Conservation (phyloP, 2,797 vertebrate species). For the Rhodeus uyekii region DNA sequence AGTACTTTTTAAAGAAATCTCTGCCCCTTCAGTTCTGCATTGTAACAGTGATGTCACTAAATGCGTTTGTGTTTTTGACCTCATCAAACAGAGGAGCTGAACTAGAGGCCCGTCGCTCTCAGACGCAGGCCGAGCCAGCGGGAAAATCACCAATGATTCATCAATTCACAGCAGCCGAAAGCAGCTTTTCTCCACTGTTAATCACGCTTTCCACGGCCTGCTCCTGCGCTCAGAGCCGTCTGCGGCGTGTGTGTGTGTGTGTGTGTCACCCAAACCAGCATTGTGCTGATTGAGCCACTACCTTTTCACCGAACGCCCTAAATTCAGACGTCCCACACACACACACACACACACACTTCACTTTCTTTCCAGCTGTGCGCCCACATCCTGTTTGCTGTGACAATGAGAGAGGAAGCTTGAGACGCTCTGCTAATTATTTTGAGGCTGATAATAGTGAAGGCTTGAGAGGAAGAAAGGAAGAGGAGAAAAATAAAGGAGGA, state of each 20-base stretch:
- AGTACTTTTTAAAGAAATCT: not conserved
- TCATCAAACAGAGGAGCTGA: constrained; percentile 79
- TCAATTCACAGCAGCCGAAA: constrained; percentile 77
- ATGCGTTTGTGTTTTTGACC: constrained; percentile 77
- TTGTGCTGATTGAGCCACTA: constrained; percentile 16
- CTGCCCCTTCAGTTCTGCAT: constrained; percentile 66
- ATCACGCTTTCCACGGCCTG: constrained; percentile 24
- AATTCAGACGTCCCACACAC: constrained; percentile 15
- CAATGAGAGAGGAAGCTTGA: constrained; percentile 54
- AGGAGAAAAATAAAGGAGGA: not conserved
- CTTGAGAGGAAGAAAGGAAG: not conserved
- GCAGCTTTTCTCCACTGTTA: constrained; percentile 62
- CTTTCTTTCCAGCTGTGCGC: constrained; percentile 36
- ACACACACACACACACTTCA: constrained; percentile 24
- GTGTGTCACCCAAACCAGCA: constrained; percentile 12
- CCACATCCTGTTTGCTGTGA: constrained; percentile 78
- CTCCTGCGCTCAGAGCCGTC: constrained; percentile 49
- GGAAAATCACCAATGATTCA: constrained; percentile 77
- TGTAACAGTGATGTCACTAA: constrained; percentile 78
- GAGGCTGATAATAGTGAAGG: not conserved
- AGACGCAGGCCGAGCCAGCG: constrained; percentile 73
- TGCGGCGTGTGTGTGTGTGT: not conserved
- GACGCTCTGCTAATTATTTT: not conserved
- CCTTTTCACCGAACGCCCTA: constrained; percentile 9
- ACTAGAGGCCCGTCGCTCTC: constrained; percentile 75